Evolutionary conservation across 2,797 vertebrate genomes (phyloP).

Genomic region (Tauraco hartlaubi): DNA sequence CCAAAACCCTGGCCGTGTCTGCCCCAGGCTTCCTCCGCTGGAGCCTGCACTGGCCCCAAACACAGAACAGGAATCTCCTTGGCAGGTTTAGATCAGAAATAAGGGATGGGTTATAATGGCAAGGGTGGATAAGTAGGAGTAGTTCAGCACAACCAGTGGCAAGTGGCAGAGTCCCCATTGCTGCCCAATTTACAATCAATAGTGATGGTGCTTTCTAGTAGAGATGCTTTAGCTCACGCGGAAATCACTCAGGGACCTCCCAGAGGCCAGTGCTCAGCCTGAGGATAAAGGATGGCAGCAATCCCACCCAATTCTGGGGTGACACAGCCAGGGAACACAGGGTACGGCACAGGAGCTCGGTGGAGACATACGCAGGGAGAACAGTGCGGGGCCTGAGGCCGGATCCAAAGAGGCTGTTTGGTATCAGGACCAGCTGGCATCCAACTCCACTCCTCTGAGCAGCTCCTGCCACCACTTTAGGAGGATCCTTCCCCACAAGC

Average conservation of each 20-base stretch:
- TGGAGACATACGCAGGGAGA: not conserved
- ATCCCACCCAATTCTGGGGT: rapidly evolving
- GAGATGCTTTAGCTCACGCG: not conserved
- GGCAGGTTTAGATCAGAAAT: not conserved
- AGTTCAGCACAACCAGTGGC: not conserved
- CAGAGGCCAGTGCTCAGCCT: not conserved
- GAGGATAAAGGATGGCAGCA: not conserved
- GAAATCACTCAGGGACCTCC: not conserved
- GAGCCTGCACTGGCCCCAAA: not conserved
- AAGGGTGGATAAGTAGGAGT: not conserved
- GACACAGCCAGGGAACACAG: not conserved
- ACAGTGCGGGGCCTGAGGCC: rapidly evolving
- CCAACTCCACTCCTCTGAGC: not conserved
- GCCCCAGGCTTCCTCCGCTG: not conserved
- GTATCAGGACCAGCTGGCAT: not conserved
- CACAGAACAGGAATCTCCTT: not conserved
- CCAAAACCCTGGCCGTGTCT: not conserved
- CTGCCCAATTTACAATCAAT: not conserved
- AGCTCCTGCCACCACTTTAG: not conserved
- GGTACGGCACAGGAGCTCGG: rapidly evolving
- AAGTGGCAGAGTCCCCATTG: rapidly evolving
- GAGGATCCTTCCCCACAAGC: not conserved
- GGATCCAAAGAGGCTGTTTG: not conserved
- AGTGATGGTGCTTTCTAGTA: not conserved
- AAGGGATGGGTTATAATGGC: not conserved